A percentile compares a stretch with the other conserved stretches of the same genome.
Evolutionary conservation across 2,797 vertebrate genomes (phyloP).

Genomic region (Eulemur albifrons): DNA sequence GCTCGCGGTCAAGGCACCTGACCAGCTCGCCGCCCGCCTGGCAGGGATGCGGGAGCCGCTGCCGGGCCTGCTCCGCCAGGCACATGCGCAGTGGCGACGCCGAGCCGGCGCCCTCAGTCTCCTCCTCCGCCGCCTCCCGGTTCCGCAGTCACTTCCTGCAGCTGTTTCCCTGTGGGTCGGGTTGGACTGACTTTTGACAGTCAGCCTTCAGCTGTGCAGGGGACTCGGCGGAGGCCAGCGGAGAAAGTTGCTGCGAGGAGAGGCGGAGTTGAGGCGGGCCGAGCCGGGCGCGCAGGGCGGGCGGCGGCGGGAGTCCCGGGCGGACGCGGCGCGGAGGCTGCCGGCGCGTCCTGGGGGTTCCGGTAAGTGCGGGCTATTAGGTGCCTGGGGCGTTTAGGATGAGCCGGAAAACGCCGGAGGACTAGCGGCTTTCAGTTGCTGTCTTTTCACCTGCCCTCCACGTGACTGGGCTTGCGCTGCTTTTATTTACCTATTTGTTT

Average conservation of each 20-base stretch:
- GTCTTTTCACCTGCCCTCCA: not conserved
- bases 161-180: conserved; percentile 76
- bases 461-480: not conserved
- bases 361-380: conserved; percentile 60
- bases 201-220: not conserved
- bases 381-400: not conserved
- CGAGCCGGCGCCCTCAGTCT: conserved; percentile 62
- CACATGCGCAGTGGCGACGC: conserved; percentile 70
- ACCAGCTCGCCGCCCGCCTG: accelerated
- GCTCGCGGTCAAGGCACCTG: not conserved
- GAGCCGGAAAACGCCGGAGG: not conserved
- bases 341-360: conserved; percentile 37
- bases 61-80: not conserved
- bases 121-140: conserved; percentile 63
- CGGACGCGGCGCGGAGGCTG: not conserved
- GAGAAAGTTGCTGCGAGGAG: conserved; percentile 22
- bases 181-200: conserved; percentile 64
- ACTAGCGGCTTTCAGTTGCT: not conserved
- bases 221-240: not conserved
- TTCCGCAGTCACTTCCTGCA: conserved; percentile 85
- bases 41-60: accelerated
- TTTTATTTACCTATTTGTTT: not conserved
- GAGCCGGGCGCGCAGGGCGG: not conserved
- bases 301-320: not conserved
- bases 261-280: not conserved